phyloP scores from a whole-genome alignment of 2,113 vertebrate species.

The Paramormyrops kingsleyae region DNA sequence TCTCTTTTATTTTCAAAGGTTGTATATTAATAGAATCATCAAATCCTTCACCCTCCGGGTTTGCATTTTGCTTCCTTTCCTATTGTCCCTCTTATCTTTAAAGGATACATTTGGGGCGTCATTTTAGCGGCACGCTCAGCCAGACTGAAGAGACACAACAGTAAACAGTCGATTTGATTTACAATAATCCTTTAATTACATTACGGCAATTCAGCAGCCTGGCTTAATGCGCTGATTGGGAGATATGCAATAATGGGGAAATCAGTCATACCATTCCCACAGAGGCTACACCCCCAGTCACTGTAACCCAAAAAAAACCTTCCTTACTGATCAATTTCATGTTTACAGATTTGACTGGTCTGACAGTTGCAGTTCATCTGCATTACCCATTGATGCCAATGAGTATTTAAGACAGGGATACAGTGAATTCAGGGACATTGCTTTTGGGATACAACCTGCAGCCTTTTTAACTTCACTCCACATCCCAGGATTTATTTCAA shows the following conservation, averaged over 20 bases:
- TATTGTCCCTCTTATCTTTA: slow-evolving; percentile 11
- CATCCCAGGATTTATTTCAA: background rate
- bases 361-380: background rate
- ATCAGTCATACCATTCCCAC: background rate
- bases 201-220: slow-evolving; percentile 16
- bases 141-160: slow-evolving; percentile 5
- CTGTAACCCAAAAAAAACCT: background rate
- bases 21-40: slow-evolving; percentile 19
- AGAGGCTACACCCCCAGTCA: background rate
- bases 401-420: background rate
- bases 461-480: background rate
- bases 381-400: background rate
- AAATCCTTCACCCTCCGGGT: background rate
- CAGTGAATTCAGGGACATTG: background rate
- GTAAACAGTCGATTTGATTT: slow-evolving; percentile 17
- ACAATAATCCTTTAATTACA: slow-evolving; percentile 19
- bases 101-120: slow-evolving; percentile 1
- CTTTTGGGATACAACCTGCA: background rate
- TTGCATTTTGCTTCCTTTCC: background rate
- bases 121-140: slow-evolving; percentile 7
- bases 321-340: background rate
- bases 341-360: background rate
- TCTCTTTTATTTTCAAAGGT: background rate
- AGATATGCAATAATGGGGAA: slow-evolving; percentile 1
- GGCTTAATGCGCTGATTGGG: background rate